Evolutionary conservation across 2,888 invertebrate genomes (phyloP).

Genomic region (Metellina segmentata): DNA sequence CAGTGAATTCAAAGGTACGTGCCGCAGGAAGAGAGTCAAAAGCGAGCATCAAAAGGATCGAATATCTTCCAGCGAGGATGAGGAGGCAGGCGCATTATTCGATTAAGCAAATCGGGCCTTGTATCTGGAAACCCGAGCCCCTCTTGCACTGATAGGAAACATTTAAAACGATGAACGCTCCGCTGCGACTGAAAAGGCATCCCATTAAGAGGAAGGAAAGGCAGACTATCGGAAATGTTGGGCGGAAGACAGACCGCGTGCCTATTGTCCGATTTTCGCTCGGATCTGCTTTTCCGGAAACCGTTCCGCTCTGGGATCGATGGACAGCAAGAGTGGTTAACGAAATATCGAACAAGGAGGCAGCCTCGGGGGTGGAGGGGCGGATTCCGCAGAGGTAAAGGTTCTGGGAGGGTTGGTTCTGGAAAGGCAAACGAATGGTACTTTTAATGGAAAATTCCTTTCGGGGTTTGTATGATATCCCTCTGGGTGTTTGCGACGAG

Average conservation of each 20-base stretch:
- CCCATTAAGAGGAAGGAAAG: constrained; percentile 46
- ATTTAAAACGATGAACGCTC: constrained; percentile 65
- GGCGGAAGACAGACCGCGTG: constrained; percentile 44
- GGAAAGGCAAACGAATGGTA: too few relatives aligned
- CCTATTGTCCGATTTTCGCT: constrained; percentile 69
- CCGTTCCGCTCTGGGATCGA: constrained; percentile 71
- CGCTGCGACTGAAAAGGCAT: constrained; percentile 58
- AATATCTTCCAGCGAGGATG: constrained; percentile 17
- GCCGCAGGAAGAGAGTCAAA: not conserved
- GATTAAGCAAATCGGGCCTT: constrained; percentile 65
- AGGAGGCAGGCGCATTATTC: constrained; percentile 48
- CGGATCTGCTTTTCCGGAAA: constrained; percentile 73
- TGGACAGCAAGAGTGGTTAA: constrained; percentile 74
- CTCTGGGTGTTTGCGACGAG: too few relatives aligned
- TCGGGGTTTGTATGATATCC: too few relatives aligned
- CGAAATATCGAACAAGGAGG: constrained; percentile 75
- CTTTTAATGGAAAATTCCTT: too few relatives aligned
- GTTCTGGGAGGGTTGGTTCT: not conserved
- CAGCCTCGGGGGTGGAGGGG: constrained; percentile 46
- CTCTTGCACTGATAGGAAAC: constrained; percentile 27
- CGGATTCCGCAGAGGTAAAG: not conserved
- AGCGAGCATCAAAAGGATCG: constrained; percentile 12
- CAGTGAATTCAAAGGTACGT: too few relatives aligned
- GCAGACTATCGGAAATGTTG: constrained; percentile 66
- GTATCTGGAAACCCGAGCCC: constrained; percentile 37